Percentiles rank a stretch among this genome's conserved stretches.
phyloP scores from a whole-genome alignment of 2,797 vertebrate genomes.

The Falco berigora region DNA sequence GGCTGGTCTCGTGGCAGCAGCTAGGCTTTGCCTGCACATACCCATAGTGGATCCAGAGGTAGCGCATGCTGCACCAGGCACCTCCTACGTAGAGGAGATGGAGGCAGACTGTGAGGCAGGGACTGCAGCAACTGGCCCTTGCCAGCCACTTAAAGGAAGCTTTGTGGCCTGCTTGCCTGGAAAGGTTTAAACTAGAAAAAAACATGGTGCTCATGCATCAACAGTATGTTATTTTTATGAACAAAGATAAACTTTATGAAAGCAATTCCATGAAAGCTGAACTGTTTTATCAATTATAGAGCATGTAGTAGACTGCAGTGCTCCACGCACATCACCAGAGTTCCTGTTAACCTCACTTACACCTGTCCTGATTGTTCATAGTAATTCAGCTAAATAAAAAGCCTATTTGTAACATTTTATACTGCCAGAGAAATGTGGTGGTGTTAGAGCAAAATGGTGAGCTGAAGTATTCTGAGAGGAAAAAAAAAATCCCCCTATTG shows the following conservation, averaged over 20 bases:
- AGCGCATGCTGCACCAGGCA: fast-evolving
- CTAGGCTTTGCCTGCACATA: neutral
- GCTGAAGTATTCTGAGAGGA: neutral
- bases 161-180: neutral
- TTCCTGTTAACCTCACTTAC: neutral
- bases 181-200: neutral
- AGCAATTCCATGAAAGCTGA: neutral
- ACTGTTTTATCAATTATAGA: neutral
- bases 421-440: neutral
- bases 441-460: neutral
- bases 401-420: neutral
- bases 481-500: neutral
- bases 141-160: neutral
- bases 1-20: neutral
- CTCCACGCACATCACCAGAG: neutral
- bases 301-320: neutral
- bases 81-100: neutral
- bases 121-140: neutral
- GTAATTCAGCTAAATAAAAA: neutral
- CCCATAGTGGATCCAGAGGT: neutral
- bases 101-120: neutral
- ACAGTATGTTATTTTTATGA: neutral
- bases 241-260: neutral
- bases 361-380: neutral
- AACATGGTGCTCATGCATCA: neutral